Base-by-base conservation (phyloP, 2,797 vertebrate species). In the Tiaroga cobitis region DNA sequence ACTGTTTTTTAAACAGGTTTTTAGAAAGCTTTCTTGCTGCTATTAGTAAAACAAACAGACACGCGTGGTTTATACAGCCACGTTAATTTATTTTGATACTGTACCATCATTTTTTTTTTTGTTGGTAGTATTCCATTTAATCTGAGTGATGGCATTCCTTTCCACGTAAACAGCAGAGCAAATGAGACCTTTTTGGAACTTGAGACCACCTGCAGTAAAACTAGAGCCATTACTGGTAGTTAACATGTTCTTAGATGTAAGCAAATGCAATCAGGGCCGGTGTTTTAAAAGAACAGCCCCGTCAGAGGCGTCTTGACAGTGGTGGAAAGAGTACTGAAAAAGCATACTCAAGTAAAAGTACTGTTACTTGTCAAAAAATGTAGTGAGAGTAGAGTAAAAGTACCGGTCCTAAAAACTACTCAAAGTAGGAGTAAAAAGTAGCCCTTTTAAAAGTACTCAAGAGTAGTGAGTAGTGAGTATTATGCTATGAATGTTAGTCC, bases 201-300 rank as follows among this genome's bases (percentile, higher is more conserved):
- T 46, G 32, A 39, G 80, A 54, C 67, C 67, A 56, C 67, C 65
- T 70, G 67, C 67, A 70, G 65, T 56, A 69, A 34, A 49, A 54
- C 80, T 19, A 51, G 46, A 70, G 15, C 32, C 46, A 70, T 70
- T 41, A 41, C 65, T 56, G 77, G 41, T 80, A 49, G 39, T 51
- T n/a, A 26, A 37, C 43, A 32, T 11, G 43, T 80, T 21, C 29
- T 19, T 26, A 68, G n/a, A n/a, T n/a, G n/a, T n/a, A 49, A 76
- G 59, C 39, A 75, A 63, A 69, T 63, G 11, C 5, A 3, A 54
- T 80, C 49, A 73, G 34, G 7, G 26, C 49, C 6, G 41, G 43
- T 63, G 37, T 83, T 78, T 19, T 51, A 41, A 78, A 67, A 37
- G n/a, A 72, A n/a, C 41, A 59, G 43, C 5, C 26, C 79, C 68